Base-by-base conservation (phyloP, 53 echinoderm and acorn worm genomes). In the Patiria pectinifera region DNA sequence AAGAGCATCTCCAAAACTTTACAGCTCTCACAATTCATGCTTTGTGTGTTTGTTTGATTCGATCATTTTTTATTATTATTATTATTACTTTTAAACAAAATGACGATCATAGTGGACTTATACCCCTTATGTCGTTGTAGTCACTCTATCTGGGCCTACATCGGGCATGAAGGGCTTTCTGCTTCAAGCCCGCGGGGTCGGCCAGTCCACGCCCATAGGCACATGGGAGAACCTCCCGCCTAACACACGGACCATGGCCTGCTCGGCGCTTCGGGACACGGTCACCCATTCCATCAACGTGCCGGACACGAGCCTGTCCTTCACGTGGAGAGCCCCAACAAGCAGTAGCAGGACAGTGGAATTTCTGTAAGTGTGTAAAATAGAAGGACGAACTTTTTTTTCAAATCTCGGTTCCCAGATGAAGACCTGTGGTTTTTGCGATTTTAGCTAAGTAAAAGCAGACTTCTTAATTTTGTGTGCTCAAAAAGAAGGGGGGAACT, bases 121-220 rank as follows among this genome's bases (percentile, higher is more conserved):
- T 47, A 82, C 16, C 14, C 13, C n/a, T 58, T 76, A 82, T 25
- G 24, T 43, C 13, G 26, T 15, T 23, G 82, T 22, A 71, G 82
- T 91, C 21, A 81, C 81, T 63, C 5, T 86, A 14, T 24, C 71
- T 13, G 87, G 61, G 14, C 86, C 85, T 9, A 18, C 16, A 16
- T 21, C 82, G 2, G 60, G 48, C 11, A 59, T 91, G 26, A 83
- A 83, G 62, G 92, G 92, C 25, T 92, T 92, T 49, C 24, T 92
- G 6, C 59, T 92, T 3, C 92, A 92, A 53, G 92, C 92, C 49
- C 86, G 92, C 5, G 69, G 71, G 13, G 81, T 87, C 48, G 92
- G 87, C 24, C 53, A 87, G 25, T 63, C 58, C 1, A 48, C 43
- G 21, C 75, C 92, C 22, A 16, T 86, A 24, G 92, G 92, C 48